Conservation (phyloP, 1,140 invertebrate species). For the Drosophila prosaltans region DNA sequence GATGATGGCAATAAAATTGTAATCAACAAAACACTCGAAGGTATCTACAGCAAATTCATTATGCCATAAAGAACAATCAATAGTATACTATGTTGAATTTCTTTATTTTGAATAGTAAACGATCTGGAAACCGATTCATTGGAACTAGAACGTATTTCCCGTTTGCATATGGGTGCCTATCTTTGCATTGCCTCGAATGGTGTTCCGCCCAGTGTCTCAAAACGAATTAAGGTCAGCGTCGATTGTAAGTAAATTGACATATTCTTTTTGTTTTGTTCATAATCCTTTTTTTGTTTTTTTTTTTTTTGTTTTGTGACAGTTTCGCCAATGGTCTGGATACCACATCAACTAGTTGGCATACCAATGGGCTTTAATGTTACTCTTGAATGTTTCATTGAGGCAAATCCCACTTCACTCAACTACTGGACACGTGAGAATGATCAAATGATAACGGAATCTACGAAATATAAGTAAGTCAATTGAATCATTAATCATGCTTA, state of each 20-base stretch:
- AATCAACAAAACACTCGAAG: conserved; percentile 91
- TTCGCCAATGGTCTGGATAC: conserved; percentile 92
- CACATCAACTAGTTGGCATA: conserved; percentile 94
- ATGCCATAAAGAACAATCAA: too few species aligned
- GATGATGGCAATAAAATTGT: conserved; percentile 93
- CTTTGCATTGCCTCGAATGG: conserved; percentile 93
- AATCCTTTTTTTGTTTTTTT: background rate
- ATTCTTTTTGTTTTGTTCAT: background rate
- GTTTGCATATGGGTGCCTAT: conserved; percentile 95
- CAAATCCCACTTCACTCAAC: conserved; percentile 94
- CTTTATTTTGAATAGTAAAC: conserved; percentile 84
- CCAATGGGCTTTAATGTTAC: conserved; percentile 91
- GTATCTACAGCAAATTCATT: conserved; percentile 82
- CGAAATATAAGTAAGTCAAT: conserved; percentile 88
- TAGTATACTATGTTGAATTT: background rate
- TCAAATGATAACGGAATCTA: conserved; percentile 93
- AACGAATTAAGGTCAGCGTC: conserved; percentile 95
- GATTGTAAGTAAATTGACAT: conserved; percentile 90
- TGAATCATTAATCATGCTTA: too few species aligned
- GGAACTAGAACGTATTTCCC: conserved; percentile 93
- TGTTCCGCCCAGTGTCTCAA: conserved; percentile 92
- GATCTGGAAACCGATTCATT: conserved; percentile 93
- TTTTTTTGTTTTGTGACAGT: conserved; percentile 85
- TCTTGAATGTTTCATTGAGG: conserved; percentile 94
- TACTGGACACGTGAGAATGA: conserved; percentile 95